Conservation (phyloP, 2,888 invertebrate species). For the Carterocephalus palaemon region DNA sequence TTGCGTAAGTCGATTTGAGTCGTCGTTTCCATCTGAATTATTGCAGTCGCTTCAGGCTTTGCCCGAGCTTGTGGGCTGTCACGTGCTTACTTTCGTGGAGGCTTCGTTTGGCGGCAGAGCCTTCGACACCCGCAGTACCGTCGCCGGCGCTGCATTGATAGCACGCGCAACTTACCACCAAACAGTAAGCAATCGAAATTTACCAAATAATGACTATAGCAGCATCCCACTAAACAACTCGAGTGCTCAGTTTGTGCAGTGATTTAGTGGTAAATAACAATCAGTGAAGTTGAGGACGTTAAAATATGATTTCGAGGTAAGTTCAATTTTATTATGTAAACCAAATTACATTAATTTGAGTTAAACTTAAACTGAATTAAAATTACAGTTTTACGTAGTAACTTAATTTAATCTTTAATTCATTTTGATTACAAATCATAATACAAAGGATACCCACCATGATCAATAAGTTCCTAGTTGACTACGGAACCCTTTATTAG, state of each 20-base stretch:
- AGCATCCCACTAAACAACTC: conserved; percentile 38
- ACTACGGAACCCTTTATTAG: too few relatives aligned
- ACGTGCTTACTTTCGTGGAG: conserved; percentile 45
- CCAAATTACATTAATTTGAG: too few relatives aligned
- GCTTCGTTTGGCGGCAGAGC: conserved; percentile 46
- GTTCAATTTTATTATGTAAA: conserved; percentile 6
- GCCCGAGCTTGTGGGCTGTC: conserved; percentile 32
- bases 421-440: conserved; percentile 2
- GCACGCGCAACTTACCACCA: conserved; percentile 42
- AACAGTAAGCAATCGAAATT: conserved; percentile 22
- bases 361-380: too few relatives aligned
- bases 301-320: conserved; percentile 19
- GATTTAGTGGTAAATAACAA: conserved; percentile 49
- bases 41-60: conserved; percentile 20
- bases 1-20: conserved; percentile 19
- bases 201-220: conserved; percentile 33
- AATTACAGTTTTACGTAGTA: too few relatives aligned
- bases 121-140: conserved; percentile 48
- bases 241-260: conserved; percentile 42
- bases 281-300: conserved; percentile 18
- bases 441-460: neutral
- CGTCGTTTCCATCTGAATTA: conserved; percentile 13
- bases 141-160: conserved; percentile 48
- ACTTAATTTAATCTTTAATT: conserved; percentile 10
- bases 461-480: neutral